These are phyloP conservation scores for Ormyrus rosae DNA, from an alignment of 2,888 invertebrate species.

Conservation along the genomic window DNA sequence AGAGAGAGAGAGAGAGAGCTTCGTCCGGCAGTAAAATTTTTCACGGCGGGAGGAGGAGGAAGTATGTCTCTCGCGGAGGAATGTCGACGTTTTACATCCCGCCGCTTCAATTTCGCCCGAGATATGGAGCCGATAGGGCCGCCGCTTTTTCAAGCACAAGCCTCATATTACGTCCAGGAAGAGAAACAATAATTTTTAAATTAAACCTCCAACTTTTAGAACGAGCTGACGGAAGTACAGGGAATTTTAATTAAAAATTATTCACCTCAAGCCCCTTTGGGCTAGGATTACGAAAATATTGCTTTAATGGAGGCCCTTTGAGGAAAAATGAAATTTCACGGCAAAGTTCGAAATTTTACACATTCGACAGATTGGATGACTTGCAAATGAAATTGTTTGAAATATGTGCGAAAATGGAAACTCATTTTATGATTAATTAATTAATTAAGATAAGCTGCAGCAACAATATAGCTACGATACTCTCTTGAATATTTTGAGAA, in stretches of 20 bases:
- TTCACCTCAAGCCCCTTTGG: background rate
- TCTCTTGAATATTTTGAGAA: too few species aligned
- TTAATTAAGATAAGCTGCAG: too few species aligned
- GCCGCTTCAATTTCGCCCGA: conserved; percentile 56
- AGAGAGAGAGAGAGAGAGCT: conserved; percentile 13
- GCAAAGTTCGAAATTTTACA: too few species aligned
- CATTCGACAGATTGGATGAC: too few species aligned
- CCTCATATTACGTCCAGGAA: too few species aligned
- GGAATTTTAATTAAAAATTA: conserved; percentile 48
- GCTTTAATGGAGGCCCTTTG: too few species aligned
- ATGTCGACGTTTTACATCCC: conserved; percentile 55
- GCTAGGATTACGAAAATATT: background rate
- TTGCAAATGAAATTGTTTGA: too few species aligned
- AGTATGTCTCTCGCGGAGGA: conserved; percentile 49
- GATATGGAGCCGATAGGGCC: conserved; percentile 48
- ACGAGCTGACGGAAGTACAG: background rate
- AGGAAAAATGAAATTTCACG: too few species aligned
- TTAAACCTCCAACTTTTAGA: conserved; percentile 14
- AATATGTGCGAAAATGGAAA: too few species aligned
- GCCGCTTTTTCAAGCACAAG: too few species aligned
- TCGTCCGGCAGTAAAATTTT: conserved; percentile 56
- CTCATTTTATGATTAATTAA: too few species aligned
- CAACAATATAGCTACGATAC: too few species aligned
- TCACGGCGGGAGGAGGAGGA: conserved; percentile 34
- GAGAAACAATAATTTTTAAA: conserved; percentile 46